phyloP scores from a whole-genome alignment of 2,113 vertebrate genomes.

The Perca schrenkii region DNA sequence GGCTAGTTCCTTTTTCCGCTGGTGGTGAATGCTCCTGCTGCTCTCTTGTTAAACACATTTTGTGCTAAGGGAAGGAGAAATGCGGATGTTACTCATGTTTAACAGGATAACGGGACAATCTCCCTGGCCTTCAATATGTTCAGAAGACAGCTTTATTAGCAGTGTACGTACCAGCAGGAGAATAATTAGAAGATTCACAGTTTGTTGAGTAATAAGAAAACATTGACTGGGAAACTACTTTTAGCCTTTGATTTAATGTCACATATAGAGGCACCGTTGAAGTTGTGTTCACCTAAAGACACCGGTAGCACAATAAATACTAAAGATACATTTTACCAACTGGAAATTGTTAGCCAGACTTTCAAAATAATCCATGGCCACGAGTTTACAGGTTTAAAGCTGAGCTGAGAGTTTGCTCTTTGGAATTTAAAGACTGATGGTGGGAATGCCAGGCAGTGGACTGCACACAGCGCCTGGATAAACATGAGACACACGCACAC shows the following conservation, averaged over 20 bases:
- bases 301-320: conserved; percentile 46
- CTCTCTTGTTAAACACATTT: conserved; percentile 48
- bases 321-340: not conserved
- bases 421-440: conserved; percentile 42
- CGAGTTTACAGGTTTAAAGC: not conserved
- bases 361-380: not conserved
- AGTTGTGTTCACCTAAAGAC: conserved; percentile 17
- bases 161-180: not conserved
- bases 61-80: conserved; percentile 34
- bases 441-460: conserved; percentile 30
- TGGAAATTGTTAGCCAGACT: conserved; percentile 2
- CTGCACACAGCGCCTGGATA: too few relatives aligned
- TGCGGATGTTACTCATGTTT: conserved; percentile 37
- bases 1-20: conserved; percentile 32
- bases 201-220: conserved; percentile 5
- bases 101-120: conserved; percentile 6
- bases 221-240: not conserved
- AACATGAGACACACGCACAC: too few relatives aligned
- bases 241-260: not conserved
- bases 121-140: not conserved
- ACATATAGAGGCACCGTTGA: not conserved
- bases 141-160: not conserved
- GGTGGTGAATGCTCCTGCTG: not conserved
- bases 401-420: conserved; percentile 12
- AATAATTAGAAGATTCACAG: conserved; percentile 7